A percentile compares a stretch with the other conserved stretches of the same genome.
Evolutionary conservation across 1,140 invertebrate species (phyloP).

Genomic region (Sitodiplosis mosellana): DNA sequence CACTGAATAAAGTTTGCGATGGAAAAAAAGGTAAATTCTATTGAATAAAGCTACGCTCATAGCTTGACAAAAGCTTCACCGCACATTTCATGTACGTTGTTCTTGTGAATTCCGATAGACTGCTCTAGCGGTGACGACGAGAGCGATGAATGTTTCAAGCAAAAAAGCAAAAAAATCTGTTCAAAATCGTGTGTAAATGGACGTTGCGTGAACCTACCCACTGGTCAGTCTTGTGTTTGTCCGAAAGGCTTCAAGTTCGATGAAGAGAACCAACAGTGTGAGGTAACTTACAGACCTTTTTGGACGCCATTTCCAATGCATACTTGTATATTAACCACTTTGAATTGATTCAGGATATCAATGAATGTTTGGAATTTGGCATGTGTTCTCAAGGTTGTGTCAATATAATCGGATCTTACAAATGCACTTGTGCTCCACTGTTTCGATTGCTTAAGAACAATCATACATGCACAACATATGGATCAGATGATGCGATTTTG

Average conservation of each 20-base stretch:
- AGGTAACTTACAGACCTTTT: conserved; percentile 2
- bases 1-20: conserved; percentile 39
- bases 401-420: conserved; percentile 56
- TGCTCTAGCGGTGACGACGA: conserved; percentile 28
- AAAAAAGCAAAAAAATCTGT: conserved; percentile 12
- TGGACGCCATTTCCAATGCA: neutral
- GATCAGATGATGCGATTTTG: conserved; percentile 39
- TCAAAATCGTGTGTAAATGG: conserved; percentile 9
- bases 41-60: conserved; percentile 14
- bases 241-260: conserved; percentile 22
- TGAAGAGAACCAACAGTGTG: conserved; percentile 18
- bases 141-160: conserved; percentile 12
- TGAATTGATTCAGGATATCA: conserved; percentile 36
- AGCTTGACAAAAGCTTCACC: neutral
- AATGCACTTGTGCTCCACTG: conserved; percentile 58
- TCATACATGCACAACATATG: conserved; percentile 45
- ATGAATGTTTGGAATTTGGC: conserved; percentile 61
- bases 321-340: conserved; percentile 1
- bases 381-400: conserved; percentile 70
- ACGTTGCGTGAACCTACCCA: conserved; percentile 18
- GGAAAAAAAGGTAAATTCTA: conserved; percentile 37
- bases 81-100: neutral
- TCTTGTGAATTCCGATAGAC: conserved; percentile 1
- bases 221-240: conserved; percentile 29
- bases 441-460: conserved; percentile 47